Conservation (phyloP, 2,113 vertebrate genomes). For the Egretta garzetta region DNA sequence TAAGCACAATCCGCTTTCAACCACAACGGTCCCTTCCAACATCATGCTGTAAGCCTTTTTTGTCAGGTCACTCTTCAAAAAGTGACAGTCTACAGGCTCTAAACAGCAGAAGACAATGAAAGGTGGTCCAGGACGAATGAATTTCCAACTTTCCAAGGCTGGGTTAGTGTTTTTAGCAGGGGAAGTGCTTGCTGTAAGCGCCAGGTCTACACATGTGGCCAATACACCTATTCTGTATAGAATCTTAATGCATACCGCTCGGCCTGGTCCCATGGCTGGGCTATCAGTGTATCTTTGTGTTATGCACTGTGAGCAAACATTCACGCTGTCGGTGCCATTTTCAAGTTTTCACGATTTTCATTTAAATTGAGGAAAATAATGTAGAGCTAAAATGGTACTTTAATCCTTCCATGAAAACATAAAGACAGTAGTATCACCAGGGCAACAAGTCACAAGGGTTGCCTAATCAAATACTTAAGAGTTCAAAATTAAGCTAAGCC, state of each 20-base stretch:
- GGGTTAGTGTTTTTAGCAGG: background rate
- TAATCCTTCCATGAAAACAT: background rate
- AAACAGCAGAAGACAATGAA: background rate
- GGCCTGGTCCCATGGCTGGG: background rate
- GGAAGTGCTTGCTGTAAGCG: background rate
- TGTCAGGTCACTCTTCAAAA: background rate
- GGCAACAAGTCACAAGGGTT: background rate
- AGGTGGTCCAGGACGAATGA: background rate
- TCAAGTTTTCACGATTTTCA: background rate
- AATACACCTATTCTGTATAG: background rate
- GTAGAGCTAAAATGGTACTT: background rate
- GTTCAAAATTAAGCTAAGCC: background rate
- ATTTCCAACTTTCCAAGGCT: background rate
- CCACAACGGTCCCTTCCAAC: background rate
- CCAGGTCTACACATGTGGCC: background rate
- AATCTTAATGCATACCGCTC: background rate
- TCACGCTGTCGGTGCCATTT: background rate
- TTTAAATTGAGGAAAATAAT: background rate
- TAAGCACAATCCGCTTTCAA: background rate
- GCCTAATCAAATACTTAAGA: background rate
- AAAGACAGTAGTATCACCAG: background rate
- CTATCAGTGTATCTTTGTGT: background rate
- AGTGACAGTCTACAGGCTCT: background rate
- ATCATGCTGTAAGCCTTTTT: background rate
- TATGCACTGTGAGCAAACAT: background rate